phyloP scores from a whole-genome alignment of 2,888 invertebrate species.

The Ceraclea dissimilis region DNA sequence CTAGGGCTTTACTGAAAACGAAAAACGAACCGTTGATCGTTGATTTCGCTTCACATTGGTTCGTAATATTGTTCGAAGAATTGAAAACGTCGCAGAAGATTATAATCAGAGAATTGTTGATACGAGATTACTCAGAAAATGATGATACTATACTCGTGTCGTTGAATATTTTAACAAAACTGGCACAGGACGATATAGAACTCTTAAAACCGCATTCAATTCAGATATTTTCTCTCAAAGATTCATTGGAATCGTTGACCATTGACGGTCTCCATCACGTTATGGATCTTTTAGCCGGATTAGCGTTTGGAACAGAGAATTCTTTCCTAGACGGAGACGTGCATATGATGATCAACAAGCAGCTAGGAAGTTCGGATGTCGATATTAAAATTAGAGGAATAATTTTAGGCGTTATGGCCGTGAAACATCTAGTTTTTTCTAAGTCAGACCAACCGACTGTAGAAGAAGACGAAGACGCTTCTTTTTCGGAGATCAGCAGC shows the following conservation, averaged over 20 bases:
- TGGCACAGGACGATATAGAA: slow-evolving; percentile 38
- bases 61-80: slow-evolving; percentile 44
- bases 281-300: slow-evolving; percentile 69
- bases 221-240: slow-evolving; percentile 59
- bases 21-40: slow-evolving; percentile 44
- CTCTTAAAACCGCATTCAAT: slow-evolving; percentile 51
- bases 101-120: slow-evolving; percentile 40
- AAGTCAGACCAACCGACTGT: slow-evolving; percentile 37
- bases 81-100: slow-evolving; percentile 38
- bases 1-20: slow-evolving; percentile 48
- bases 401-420: slow-evolving; percentile 65
- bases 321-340: slow-evolving; percentile 67
- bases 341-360: slow-evolving; percentile 78
- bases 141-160: slow-evolving; percentile 17
- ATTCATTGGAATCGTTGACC: slow-evolving; percentile 66
- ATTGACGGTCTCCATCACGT: slow-evolving; percentile 66
- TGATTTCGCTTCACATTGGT: slow-evolving; percentile 53
- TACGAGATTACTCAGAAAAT: slow-evolving; percentile 33
- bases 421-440: slow-evolving; percentile 57
- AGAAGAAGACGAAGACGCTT: slow-evolving; percentile 38
- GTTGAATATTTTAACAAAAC: slow-evolving; percentile 33
- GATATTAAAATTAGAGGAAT: slow-evolving; percentile 65
- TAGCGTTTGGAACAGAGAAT: slow-evolving; percentile 53
- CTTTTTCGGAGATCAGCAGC: slow-evolving; percentile 41
- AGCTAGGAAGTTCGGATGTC: slow-evolving; percentile 59